Evolutionary conservation across 2,113 vertebrate species (phyloP).

Genomic region (Alligator mississippiensis): DNA sequence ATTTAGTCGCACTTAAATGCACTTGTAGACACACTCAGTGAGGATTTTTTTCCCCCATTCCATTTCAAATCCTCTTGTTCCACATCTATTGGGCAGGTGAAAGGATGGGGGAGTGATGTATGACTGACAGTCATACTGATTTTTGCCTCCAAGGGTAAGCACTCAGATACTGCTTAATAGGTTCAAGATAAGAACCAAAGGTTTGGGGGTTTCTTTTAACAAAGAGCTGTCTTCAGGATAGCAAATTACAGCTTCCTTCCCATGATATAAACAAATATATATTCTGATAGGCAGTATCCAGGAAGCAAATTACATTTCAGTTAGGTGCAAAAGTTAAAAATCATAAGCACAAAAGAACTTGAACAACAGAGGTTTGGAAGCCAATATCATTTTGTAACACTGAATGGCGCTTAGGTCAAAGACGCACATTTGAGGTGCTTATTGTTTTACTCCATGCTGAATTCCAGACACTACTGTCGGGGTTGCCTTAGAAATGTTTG

Average conservation of each 20-base stretch:
- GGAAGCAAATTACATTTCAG: background rate
- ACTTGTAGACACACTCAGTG: too few relatives aligned
- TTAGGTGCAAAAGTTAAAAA: background rate
- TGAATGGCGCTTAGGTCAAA: background rate
- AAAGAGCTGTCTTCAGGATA: background rate
- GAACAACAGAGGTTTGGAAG: background rate
- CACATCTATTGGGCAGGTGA: background rate
- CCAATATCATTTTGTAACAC: background rate
- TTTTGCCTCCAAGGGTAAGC: background rate
- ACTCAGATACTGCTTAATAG: background rate
- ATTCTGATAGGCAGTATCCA: background rate
- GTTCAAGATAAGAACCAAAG: background rate
- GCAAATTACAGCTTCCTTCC: background rate
- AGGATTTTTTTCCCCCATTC: background rate
- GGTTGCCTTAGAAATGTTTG: constrained; percentile 47
- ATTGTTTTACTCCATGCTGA: background rate
- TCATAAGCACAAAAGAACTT: background rate
- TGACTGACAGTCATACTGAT: background rate
- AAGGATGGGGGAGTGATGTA: fast-evolving
- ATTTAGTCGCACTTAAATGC: too few relatives aligned
- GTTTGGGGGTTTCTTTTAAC: background rate
- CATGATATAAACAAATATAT: background rate
- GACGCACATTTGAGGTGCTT: background rate
- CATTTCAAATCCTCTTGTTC: background rate
- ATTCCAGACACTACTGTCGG: constrained; percentile 22